Evolutionary conservation across 2,888 invertebrate species (phyloP), one percentile per base, ranked within the genome.

Genomic region (Cephus pulcher): DNA sequence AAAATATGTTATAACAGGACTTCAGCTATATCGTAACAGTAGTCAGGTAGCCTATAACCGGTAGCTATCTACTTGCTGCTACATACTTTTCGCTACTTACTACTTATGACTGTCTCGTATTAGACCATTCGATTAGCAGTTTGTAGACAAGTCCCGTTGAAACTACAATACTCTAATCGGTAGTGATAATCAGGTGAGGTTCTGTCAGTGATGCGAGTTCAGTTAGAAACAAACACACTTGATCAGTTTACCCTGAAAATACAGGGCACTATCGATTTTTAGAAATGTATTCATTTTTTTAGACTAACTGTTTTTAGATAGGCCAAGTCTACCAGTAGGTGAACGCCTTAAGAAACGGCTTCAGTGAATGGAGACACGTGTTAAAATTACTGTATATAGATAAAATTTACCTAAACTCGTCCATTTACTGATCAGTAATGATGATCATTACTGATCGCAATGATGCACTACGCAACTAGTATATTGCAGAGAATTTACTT

Each of bases 141-240:
- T 73, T 4, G 11, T 56, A 76, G 77, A 70, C 77, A 73, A 84
- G 83, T 89, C 84, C 89, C 88, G 88, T 89, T 89, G 83, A 84
- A 82, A 87, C 56, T 56, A 56, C 83, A 84, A 87, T 88, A 87
- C 85, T 86, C 84, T 86, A 86, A 88, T 84, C 82, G 81, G 40
- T 73, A 80, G 82, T 81, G 87, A 83, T 88, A 89, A 87, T 87
- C 85, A 69, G 71, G 69, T 32, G 33, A 23, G 71, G 33, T 37
- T 74, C 74, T 11, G 74, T n/a, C 33, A 76, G 70, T 74, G 73
- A 76, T 81, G 77, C 76, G 34, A 56, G 78, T 80, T 80, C 79
- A 80, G 83, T 82, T 79, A 80, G 80, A 79, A 80, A 68, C 15
- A 69, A 30, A 75, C 40, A 68, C 56, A n/a, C 33, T 12, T 35